Percentiles rank a stretch among this genome's conserved stretches.
Conservation (phyloP, 2,888 invertebrate genomes). For the Campopleginae sp. region DNA sequence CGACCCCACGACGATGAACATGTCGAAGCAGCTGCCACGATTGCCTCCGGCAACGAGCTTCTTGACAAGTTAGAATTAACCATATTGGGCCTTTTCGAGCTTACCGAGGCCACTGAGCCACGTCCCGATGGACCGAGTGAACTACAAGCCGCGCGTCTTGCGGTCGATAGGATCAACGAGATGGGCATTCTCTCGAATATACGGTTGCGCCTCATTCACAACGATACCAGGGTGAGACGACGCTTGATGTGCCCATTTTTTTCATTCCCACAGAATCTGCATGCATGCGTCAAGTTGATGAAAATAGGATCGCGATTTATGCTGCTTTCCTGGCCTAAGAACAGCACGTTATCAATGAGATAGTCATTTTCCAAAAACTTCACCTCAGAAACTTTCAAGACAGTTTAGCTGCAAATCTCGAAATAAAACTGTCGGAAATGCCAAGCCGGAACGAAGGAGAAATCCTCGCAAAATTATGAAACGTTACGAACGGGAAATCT, state of each 20-base stretch:
- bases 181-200: conserved; percentile 90
- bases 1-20: background rate
- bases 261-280: background rate
- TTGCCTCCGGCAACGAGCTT: conserved; percentile 51
- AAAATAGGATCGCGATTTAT: too few species aligned
- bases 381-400: too few species aligned
- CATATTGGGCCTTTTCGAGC: conserved; percentile 92
- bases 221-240: conserved; percentile 92
- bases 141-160: conserved; percentile 91
- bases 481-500: too few species aligned
- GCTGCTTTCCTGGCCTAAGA: too few species aligned
- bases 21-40: conserved; percentile 10
- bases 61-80: conserved; percentile 85
- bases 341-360: too few species aligned
- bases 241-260: background rate
- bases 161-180: conserved; percentile 92
- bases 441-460: too few species aligned
- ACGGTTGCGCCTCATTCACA: conserved; percentile 90
- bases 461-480: too few species aligned
- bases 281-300: background rate
- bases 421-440: too few species aligned
- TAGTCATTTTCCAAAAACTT: too few species aligned
- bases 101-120: conserved; percentile 88
- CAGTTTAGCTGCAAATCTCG: too few species aligned
- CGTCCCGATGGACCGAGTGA: conserved; percentile 90